Evolutionary conservation across 2,888 invertebrate species (phyloP), one percentile per base, ranked within the genome.

Genomic region (Spodoptera picta): DNA sequence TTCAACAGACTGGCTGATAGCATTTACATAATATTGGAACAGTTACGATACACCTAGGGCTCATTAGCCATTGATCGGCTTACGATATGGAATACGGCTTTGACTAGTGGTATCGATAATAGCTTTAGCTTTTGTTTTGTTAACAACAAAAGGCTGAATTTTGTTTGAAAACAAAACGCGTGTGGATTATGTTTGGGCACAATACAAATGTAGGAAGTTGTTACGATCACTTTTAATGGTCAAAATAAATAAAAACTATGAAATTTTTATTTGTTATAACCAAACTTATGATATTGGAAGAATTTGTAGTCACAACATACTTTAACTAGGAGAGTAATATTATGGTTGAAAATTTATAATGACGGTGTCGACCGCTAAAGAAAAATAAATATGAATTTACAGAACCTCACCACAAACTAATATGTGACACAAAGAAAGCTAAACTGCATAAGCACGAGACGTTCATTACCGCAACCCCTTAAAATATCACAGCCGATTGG

Each of bases 1-100:
- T 85, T 85, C 85, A 81, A 81, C 79, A 83, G 80, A 81, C 83
- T 82, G 77, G 85, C 86, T 88, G 90, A 89, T 89, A 88, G 85
- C 85, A 92, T 93, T 93, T 90, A 90, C 93, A 92, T 93, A 93
- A 92, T 92, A 90, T 89, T 87, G 85, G 81, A 89, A 84, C 85
- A 84, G 84, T 84, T 84, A 77, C 88, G 86, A 90, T 90, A 89
- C 83, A 89, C 87, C 88, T 87, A 85, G 79, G 79, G 87, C 89
- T 92, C 91, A 92, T 93, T 92, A 92, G 87, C 86, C 84, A 86
- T 84, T 87, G 90, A 92, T 89, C 88, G 85, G 86, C 87, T 91
- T 90, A 90, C 82, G 86, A 85, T 86, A 85, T 83, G 79, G 78
- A 83, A 83, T 85, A 81, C 80, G 79, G 65, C 67, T 72, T 60